Evolutionary conservation across 1,140 invertebrate species (phyloP).

Genomic region (Camponotus floridanus): DNA sequence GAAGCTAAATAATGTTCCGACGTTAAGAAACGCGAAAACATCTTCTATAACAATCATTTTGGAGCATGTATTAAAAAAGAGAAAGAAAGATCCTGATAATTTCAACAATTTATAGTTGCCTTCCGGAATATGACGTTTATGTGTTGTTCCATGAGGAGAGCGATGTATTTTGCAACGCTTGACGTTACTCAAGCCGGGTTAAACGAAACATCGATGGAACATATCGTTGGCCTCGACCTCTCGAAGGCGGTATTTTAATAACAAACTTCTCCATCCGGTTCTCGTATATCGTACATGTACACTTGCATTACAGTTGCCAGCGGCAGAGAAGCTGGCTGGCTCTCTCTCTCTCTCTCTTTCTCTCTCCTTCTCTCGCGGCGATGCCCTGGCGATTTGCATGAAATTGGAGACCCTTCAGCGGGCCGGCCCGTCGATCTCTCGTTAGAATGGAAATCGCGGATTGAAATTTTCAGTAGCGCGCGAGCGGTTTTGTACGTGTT

Average conservation of each 20-base stretch:
- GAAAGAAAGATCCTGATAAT: not conserved
- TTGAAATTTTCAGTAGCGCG: conserved; percentile 73
- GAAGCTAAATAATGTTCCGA: not conserved
- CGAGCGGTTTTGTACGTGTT: conserved; percentile 1
- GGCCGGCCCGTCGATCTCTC: conserved; percentile 67
- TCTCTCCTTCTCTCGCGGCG: conserved; percentile 49
- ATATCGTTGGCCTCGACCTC: conserved; percentile 43
- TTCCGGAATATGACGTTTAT: not conserved
- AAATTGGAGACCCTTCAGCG: conserved; percentile 74
- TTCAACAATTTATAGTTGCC: not conserved
- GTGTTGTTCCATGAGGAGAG: not conserved
- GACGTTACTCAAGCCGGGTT: conserved; percentile 5
- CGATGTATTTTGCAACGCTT: conserved; percentile 16
- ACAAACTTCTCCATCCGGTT: conserved; percentile 47
- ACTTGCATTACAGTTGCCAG: not conserved
- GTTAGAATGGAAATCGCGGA: conserved; percentile 76
- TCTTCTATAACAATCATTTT: no score
- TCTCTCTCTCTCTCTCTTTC: not conserved
- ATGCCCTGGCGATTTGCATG: conserved; percentile 73
- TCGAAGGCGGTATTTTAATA: conserved; percentile 73
- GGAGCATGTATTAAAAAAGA: not conserved
- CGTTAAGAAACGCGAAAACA: not conserved
- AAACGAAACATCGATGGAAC: conserved; percentile 59
- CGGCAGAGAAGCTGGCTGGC: conserved; percentile 2
- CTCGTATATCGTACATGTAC: conserved; percentile 30